Conservation (phyloP, 2,113 vertebrate genomes). For the Empidonax traillii region DNA sequence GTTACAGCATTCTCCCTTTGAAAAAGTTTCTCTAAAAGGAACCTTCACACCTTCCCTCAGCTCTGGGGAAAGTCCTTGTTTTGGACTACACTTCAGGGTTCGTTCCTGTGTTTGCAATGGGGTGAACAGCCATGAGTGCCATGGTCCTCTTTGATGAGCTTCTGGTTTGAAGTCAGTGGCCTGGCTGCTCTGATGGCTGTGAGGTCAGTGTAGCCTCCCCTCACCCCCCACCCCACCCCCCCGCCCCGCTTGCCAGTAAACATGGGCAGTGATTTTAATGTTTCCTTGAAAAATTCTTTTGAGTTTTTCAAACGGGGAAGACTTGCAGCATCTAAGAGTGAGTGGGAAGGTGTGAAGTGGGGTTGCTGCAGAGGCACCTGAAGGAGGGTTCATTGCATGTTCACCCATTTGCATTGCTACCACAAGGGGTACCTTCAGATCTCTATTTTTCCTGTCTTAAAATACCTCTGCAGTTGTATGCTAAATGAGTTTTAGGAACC, state of each 20-base stretch:
- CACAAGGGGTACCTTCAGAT: background rate
- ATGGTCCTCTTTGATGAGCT: background rate
- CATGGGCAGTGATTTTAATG: background rate
- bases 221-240: background rate
- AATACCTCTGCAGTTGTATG: background rate
- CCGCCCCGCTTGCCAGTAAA: fast-evolving
- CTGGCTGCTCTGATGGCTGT: background rate
- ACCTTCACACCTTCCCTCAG: background rate
- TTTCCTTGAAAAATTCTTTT: background rate
- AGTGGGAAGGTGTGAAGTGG: background rate
- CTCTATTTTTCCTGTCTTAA: background rate
- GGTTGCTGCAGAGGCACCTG: background rate
- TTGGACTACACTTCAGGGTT: background rate
- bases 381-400: fast-evolving
- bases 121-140: background rate
- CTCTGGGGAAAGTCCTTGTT: background rate
- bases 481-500: background rate
- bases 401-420: background rate
- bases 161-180: background rate
- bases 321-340: background rate
- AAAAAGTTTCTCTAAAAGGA: background rate
- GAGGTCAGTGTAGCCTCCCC: background rate
- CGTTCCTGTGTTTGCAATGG: background rate
- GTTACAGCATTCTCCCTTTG: background rate
- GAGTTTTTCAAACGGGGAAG: background rate